phyloP scores from a whole-genome alignment of 2,113 vertebrate genomes.

The Sinocyclocheilus maitianheensis region DNA sequence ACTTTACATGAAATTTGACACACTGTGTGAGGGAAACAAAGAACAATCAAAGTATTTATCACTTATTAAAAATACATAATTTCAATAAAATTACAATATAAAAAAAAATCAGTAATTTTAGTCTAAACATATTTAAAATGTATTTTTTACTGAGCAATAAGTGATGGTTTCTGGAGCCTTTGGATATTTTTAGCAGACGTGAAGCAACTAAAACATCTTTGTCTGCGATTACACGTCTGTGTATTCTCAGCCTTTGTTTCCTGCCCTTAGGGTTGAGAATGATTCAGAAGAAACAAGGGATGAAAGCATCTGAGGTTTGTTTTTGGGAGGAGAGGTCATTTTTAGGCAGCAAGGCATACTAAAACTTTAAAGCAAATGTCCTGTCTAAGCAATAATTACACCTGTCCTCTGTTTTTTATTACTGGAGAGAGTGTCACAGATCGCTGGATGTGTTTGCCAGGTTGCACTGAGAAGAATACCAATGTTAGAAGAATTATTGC shows the following conservation, averaged over 20 bases:
- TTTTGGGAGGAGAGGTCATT: background rate
- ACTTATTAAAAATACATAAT: background rate
- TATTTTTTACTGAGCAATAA: background rate
- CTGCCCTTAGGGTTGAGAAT: constrained; percentile 27
- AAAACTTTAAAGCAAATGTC: background rate
- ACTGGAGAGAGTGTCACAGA: background rate
- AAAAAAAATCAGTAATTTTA: background rate
- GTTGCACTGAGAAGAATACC: background rate
- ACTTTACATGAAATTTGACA: background rate
- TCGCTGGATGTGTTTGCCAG: background rate
- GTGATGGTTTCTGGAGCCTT: background rate
- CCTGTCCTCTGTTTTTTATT: background rate
- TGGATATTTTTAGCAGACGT: background rate
- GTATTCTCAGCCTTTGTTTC: background rate
- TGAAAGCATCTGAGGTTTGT: background rate
- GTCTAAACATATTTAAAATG: background rate
- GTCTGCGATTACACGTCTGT: background rate
- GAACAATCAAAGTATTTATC: background rate
- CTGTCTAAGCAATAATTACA: background rate
- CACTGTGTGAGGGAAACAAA: background rate
- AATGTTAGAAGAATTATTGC: background rate
- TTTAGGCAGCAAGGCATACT: background rate
- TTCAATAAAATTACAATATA: background rate
- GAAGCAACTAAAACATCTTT: background rate
- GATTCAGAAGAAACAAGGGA: constrained; percentile 29